phyloP scores from a whole-genome alignment of 2,888 invertebrate species.

The Baccha elongata region DNA sequence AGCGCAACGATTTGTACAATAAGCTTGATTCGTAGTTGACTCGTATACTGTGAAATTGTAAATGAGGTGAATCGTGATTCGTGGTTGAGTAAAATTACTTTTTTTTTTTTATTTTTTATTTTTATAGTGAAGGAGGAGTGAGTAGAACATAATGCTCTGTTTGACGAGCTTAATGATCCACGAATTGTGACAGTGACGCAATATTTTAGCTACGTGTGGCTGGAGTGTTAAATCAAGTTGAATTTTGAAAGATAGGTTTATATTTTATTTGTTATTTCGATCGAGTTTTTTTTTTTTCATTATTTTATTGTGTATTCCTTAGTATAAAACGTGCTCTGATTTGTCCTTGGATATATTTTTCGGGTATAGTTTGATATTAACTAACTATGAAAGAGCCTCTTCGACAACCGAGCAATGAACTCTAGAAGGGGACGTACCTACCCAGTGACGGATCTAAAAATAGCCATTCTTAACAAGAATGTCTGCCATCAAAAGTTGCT shows the following conservation, averaged over 20 bases:
- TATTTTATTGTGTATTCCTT: too few relatives aligned
- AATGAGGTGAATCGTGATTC: slow-evolving; percentile 51
- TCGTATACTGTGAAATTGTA: slow-evolving; percentile 58
- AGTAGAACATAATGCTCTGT: slow-evolving; percentile 39
- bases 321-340: too few relatives aligned
- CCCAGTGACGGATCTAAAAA: too few relatives aligned
- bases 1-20: slow-evolving; percentile 41
- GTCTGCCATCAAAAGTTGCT: too few relatives aligned
- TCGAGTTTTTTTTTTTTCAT: too few relatives aligned
- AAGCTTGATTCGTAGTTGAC: slow-evolving; percentile 62
- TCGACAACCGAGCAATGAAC: too few relatives aligned
- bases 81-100: slow-evolving; percentile 27
- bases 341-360: too few relatives aligned
- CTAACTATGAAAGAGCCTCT: too few relatives aligned
- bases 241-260: neutral
- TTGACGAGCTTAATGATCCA: slow-evolving; percentile 56
- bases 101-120: neutral
- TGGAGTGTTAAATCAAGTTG: slow-evolving; percentile 25
- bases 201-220: slow-evolving; percentile 46
- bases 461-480: too few relatives aligned
- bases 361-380: too few relatives aligned
- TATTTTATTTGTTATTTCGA: slow-evolving; percentile 2
- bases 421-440: too few relatives aligned
- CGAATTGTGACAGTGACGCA: slow-evolving; percentile 66
- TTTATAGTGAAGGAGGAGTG: slow-evolving; percentile 8